Base-by-base conservation (phyloP, 2,888 invertebrate species). In the Acrocera orbiculus region DNA sequence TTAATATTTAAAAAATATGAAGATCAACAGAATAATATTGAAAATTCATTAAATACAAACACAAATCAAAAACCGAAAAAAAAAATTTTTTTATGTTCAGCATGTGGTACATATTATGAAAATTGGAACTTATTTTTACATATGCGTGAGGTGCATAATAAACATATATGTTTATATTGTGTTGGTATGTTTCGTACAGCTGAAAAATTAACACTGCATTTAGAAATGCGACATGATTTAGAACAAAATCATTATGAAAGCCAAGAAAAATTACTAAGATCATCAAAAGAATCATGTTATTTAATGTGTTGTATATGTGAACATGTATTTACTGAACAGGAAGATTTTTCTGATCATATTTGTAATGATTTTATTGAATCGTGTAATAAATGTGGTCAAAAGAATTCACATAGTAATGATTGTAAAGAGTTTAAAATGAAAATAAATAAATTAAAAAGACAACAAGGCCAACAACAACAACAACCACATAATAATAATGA, bases 111-210 rank as follows among this genome's bases (percentile, higher is more conserved):
- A 9, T 82, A 82, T 50, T 83, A 81, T 61, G 81, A 83, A 57
- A 79, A 80, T 48, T 83, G 82, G 80, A 80, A 82, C 59, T 65
- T 85, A 38, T 85, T 83, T 53, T 58, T 81, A 28, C 86, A 86
- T 47, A 83, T 85, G 73, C 67, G 78, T 34, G 81, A 83, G 50
- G 71, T 76, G 37, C 86, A 87, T 54, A 73, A 75, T 46, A 69
- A 81, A 34, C 79, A 76, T 51, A 77, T 83, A 46, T 87, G 86
- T 53, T 62, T 86, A 32, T 81, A 78, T 58, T 86, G 86, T 53
- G 65, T 83, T 41, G 79, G 80, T 31, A 76, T 83, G 69, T 85
- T 83, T 61, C 74, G 76, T 20, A 73, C 74, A 47, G 76, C 81
- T 7, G 81, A 82, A 47, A 77, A 79, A 49, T 60, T 87, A 25